These are phyloP conservation scores for Scotopteryx bipunctaria DNA, from an alignment of 2,888 invertebrate species.

Conservation along the genomic window DNA sequence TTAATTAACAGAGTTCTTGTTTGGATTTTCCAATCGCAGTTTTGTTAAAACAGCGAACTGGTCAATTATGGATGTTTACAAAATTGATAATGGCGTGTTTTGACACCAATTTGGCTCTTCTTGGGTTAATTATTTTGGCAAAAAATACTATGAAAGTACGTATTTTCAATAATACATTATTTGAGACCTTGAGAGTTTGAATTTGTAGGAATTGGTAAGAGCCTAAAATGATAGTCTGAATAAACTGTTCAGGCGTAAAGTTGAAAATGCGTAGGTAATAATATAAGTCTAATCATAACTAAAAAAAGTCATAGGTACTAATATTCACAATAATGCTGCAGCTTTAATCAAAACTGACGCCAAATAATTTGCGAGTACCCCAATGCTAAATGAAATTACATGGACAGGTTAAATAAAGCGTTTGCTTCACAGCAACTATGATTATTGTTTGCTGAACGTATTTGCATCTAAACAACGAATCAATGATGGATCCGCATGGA, in stretches of 20 bases:
- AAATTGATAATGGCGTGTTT: constrained; percentile 14
- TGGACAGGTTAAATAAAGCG: constrained; percentile 18
- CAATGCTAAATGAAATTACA: constrained; percentile 22
- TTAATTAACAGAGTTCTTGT: constrained; percentile 40
- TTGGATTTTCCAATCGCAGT: constrained; percentile 34
- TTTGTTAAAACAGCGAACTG: constrained; percentile 32
- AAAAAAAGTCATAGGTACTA: too few species aligned
- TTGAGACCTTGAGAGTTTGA: too few species aligned
- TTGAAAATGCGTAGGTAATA: too few species aligned
- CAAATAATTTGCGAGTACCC: constrained; percentile 7
- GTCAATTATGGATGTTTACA: constrained; percentile 28
- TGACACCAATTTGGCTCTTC: background rate
- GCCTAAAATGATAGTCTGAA: too few species aligned
- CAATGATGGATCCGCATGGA: constrained; percentile 19
- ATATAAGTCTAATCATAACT: too few species aligned
- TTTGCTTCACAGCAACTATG: constrained; percentile 20
- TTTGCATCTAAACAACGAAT: constrained; percentile 23
- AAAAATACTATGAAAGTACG: too few species aligned
- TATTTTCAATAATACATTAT: too few species aligned
- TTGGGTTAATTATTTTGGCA: background rate
- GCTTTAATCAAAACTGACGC: too few species aligned
- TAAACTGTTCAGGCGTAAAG: too few species aligned
- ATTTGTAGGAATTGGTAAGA: too few species aligned
- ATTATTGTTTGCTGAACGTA: constrained; percentile 24
- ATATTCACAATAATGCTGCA: too few species aligned